Percentiles rank a stretch among this genome's conserved stretches.
Conservation (phyloP, 1,140 invertebrate species). For the Achatina immaculata region DNA sequence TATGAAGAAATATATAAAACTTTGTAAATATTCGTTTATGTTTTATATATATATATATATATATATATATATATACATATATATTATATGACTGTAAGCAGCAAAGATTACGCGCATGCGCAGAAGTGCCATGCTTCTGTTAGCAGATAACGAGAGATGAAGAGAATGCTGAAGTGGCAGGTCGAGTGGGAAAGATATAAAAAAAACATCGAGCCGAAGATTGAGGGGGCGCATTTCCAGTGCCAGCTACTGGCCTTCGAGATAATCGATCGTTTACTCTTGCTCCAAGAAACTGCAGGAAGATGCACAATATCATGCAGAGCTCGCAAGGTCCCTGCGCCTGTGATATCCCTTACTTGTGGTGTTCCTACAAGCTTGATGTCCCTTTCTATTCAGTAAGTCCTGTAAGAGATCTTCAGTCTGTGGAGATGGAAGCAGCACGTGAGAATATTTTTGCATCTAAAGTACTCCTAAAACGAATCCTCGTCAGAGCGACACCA, state of each 20-base stretch:
- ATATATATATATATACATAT: too few relatives aligned
- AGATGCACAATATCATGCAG: background rate
- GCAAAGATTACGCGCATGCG: too few relatives aligned
- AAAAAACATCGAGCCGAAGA: background rate
- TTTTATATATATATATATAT: too few relatives aligned
- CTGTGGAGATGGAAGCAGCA: background rate
- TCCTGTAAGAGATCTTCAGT: background rate
- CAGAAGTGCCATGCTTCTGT: too few relatives aligned
- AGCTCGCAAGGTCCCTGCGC: background rate
- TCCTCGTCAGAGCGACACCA: background rate
- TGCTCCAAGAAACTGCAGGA: background rate
- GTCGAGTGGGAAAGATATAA: background rate
- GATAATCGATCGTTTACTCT: constrained; percentile 5
- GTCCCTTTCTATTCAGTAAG: background rate
- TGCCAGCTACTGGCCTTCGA: background rate
- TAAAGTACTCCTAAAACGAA: background rate
- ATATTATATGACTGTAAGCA: too few relatives aligned
- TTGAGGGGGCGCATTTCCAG: background rate
- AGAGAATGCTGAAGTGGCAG: background rate
- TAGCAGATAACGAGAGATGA: background rate
- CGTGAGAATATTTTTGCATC: background rate
- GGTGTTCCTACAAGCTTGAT: too few relatives aligned
- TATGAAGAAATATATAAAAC: too few relatives aligned
- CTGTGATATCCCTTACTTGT: background rate
- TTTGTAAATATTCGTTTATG: too few relatives aligned